Evolutionary conservation across 2,888 invertebrate species (phyloP), one percentile per base, ranked within the genome.

Genomic region (Heliconius charithonia): DNA sequence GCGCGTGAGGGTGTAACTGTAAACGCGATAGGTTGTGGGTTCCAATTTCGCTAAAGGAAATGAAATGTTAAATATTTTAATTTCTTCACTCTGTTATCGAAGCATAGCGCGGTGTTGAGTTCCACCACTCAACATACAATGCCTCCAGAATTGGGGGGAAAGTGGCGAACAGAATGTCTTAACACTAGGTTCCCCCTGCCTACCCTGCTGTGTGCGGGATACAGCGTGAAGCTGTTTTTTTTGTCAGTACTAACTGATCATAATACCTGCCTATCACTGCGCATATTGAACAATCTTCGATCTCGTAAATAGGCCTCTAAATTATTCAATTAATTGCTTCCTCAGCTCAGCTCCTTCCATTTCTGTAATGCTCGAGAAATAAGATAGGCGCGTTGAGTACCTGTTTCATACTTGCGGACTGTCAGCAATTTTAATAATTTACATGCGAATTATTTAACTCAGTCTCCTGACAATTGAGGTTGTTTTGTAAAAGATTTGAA

Each of bases 351-450:
- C 32, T 37, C 32, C 32, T 63, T 75, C 66, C 66, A 70, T 77
- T 77, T 67, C 66, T 77, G 45, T 67, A 78, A 77, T 77, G 79
- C 41, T 69, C 67, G 66, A 81, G 79, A 79, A 77, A 80, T 77
- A 82, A 81, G 81, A 80, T 74, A 77, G 41, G 41, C 74, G 25
- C 67, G 41, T 70, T n/a, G 66, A 78, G 65, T 77, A 80, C 77
- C 82, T 80, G 81, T 83, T 80, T 76, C 78, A 79, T 82, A 81
- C 82, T 84, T 83, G 85, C 86, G 88, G 87, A 88, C 87, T 87
- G 85, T 84, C 83, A 85, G 85, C 85, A 81, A 89, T 90, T 89
- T 89, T 89, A 88, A 89, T 91, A 89, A 90, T 88, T 88, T 86
- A 87, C 83, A 81, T 82, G 80, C 79, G 84, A 85, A 86, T 87